These are phyloP conservation scores for Drosophila falleni DNA, from an alignment of 2,888 invertebrate species.

Conservation along the genomic window DNA sequence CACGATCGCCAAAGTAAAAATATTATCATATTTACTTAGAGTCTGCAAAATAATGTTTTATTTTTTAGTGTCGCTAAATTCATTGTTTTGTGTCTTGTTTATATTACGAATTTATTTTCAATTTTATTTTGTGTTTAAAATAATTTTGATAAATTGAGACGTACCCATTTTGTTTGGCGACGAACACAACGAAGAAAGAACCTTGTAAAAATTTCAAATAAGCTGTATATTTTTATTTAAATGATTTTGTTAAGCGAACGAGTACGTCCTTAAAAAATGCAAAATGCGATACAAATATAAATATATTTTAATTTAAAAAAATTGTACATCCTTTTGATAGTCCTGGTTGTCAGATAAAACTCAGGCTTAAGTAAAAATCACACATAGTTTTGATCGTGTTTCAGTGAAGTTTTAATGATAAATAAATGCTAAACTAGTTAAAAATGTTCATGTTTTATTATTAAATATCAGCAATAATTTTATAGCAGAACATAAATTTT, in stretches of 20 bases:
- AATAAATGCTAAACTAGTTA: slow-evolving; percentile 65
- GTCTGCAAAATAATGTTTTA: slow-evolving; percentile 68
- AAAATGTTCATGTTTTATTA: background rate
- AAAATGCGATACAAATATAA: slow-evolving; percentile 23
- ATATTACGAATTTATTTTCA: slow-evolving; percentile 72
- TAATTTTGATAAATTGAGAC: slow-evolving; percentile 76
- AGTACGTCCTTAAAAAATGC: slow-evolving; percentile 64
- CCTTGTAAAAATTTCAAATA: slow-evolving; percentile 58
- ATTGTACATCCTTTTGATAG: slow-evolving; percentile 60
- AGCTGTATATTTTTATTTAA: slow-evolving; percentile 41
- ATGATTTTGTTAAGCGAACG: slow-evolving; percentile 51
- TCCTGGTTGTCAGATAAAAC: slow-evolving; percentile 45
- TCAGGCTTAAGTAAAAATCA: slow-evolving; percentile 41
- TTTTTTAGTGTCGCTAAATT: slow-evolving; percentile 70
- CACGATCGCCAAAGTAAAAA: slow-evolving; percentile 86
- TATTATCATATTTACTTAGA: slow-evolving; percentile 3
- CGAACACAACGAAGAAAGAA: slow-evolving; percentile 33
- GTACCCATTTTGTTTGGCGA: slow-evolving; percentile 27
- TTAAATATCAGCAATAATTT: background rate
- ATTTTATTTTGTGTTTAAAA: slow-evolving; percentile 79
- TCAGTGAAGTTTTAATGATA: slow-evolving; percentile 67
- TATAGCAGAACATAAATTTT: background rate
- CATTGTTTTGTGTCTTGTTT: slow-evolving; percentile 58
- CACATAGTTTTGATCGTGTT: slow-evolving; percentile 57
- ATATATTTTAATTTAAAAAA: slow-evolving; percentile 47